phyloP scores from a whole-genome alignment of 2,797 vertebrate genomes.

The Xerus rutilus region DNA sequence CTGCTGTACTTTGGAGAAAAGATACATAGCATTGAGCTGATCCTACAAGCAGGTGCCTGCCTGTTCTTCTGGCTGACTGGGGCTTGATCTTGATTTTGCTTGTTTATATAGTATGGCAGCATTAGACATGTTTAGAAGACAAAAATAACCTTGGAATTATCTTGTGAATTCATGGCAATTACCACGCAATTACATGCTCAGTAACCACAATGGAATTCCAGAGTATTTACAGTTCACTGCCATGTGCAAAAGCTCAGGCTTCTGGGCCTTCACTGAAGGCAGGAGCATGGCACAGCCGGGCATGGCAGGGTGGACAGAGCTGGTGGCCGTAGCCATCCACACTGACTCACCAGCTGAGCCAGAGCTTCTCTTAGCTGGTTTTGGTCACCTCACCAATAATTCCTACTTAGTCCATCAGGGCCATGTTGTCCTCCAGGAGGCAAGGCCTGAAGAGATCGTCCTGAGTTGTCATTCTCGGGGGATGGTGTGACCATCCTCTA shows the following conservation, averaged over 20 bases:
- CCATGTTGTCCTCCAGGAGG: background rate
- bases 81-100: slow-evolving; percentile 42
- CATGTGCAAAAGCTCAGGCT: slow-evolving; percentile 40
- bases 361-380: background rate
- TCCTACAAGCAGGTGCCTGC: background rate
- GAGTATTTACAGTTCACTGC: slow-evolving; percentile 72
- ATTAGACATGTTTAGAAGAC: slow-evolving; percentile 75
- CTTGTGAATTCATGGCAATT: slow-evolving; percentile 79
- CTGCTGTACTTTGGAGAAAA: background rate
- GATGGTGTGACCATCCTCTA: background rate
- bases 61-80: background rate
- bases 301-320: background rate
- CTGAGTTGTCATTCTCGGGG: background rate
- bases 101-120: slow-evolving; percentile 58
- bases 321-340: background rate
- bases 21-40: background rate
- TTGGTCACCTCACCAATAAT: background rate
- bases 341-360: background rate
- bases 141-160: slow-evolving; percentile 81
- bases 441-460: background rate
- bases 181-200: slow-evolving; percentile 75
- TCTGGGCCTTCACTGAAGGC: slow-evolving; percentile 11
- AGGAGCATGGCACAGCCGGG: background rate
- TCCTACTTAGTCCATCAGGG: background rate
- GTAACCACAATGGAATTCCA: slow-evolving; percentile 70